These are phyloP conservation scores for Salminus brasiliensis DNA, from an alignment of 2,113 vertebrate species.

Conservation along the genomic window DNA sequence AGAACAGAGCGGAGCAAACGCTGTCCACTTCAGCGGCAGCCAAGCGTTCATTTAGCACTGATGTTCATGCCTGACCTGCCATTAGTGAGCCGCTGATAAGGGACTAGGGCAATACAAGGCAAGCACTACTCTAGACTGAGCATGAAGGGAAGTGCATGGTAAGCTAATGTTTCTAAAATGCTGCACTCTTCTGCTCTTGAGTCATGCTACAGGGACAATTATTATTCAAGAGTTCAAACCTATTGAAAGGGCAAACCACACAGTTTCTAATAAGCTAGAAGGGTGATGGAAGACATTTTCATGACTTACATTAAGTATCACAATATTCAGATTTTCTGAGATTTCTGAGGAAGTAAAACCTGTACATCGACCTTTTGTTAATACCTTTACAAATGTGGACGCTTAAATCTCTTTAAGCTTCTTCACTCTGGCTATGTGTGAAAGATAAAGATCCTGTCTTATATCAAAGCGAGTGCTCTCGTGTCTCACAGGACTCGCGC, in stretches of 20 bases:
- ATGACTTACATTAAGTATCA: not conserved
- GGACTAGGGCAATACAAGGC: constrained; percentile 18
- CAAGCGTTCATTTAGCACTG: constrained; percentile 10
- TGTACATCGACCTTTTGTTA: no score
- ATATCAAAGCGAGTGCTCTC: not conserved
- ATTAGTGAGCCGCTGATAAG: constrained; percentile 7
- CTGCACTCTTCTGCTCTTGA: not conserved
- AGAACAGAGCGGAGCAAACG: not conserved
- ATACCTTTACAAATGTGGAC: not conserved
- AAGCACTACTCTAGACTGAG: constrained; percentile 11
- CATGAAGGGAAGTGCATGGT: not conserved
- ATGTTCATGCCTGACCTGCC: constrained; percentile 26
- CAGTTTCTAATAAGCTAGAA: not conserved
- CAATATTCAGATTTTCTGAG: no score
- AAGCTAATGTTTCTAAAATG: not conserved
- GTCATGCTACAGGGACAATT: not conserved
- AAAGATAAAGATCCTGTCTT: constrained; percentile 2
- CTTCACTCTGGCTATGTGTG: not conserved
- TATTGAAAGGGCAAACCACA: not conserved
- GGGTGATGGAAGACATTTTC: not conserved
- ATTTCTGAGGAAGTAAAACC: no score
- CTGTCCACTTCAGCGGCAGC: not conserved
- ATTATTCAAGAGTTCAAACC: not conserved
- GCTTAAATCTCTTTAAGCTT: not conserved
- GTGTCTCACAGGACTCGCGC: constrained; percentile 12